Evolutionary conservation across 2,797 vertebrate species (phyloP).

Genomic region (Peromyscus aztecus): DNA sequence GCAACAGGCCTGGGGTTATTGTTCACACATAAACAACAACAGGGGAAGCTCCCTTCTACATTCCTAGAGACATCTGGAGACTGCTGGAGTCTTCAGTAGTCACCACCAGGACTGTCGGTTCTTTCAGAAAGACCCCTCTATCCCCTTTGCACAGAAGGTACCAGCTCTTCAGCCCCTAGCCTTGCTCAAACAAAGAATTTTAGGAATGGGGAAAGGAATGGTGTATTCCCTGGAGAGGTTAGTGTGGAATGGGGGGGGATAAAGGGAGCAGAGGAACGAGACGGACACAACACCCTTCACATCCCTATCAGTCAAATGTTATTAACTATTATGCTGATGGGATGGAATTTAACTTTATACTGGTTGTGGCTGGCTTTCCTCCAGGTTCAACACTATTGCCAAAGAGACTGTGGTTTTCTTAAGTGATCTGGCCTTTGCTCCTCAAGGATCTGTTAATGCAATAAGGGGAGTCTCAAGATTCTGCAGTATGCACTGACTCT

Average conservation of each 20-base stretch:
- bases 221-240: constrained; percentile 80
- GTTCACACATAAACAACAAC: constrained; percentile 55
- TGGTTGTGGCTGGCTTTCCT: constrained; percentile 67
- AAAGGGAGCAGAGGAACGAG: background rate
- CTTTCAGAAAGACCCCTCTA: background rate
- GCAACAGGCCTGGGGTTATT: background rate
- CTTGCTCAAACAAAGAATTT: constrained; percentile 77
- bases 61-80: background rate
- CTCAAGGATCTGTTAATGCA: constrained; percentile 65
- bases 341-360: constrained; percentile 81
- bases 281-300: constrained; percentile 47
- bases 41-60: constrained; percentile 28
- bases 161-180: constrained; percentile 66
- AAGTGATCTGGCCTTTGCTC: constrained; percentile 75
- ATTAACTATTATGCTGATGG: constrained; percentile 81
- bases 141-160: background rate
- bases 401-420: constrained; percentile 76
- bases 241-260: constrained; percentile 57
- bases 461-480: constrained; percentile 24
- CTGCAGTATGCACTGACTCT: background rate
- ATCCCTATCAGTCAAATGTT: constrained; percentile 80
- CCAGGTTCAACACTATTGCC: constrained; percentile 73
- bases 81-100: background rate
- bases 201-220: constrained; percentile 82
- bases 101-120: background rate